phyloP scores from a whole-genome alignment of 2,888 invertebrate species.

The Cordylochernes scorpioides region DNA sequence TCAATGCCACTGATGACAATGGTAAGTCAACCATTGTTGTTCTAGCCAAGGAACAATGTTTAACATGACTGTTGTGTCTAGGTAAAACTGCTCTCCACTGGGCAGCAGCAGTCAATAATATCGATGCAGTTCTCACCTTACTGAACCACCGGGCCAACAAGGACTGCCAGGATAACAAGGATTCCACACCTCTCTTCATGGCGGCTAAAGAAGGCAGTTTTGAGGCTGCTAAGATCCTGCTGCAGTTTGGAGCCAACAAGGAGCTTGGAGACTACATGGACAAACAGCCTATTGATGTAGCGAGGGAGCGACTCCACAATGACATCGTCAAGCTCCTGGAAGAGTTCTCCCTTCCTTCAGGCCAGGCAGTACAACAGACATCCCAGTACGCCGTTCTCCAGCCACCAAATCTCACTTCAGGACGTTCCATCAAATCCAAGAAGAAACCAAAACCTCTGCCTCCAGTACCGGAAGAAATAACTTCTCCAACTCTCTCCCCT shows the following conservation, averaged over 20 bases:
- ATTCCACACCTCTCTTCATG: conserved; percentile 83
- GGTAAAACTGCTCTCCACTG: conserved; percentile 83
- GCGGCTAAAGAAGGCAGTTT: conserved; percentile 85
- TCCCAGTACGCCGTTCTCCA: too few species aligned
- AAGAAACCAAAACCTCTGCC: conserved; percentile 7
- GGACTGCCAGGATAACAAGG: conserved; percentile 89
- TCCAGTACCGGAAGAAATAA: conserved; percentile 4
- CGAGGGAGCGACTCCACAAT: conserved; percentile 64
- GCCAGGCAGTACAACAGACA: too few species aligned
- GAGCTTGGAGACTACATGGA: conserved; percentile 98
- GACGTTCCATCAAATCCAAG: conserved; percentile 6
- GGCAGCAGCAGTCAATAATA: conserved; percentile 90
- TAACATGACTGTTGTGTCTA: conserved; percentile 11
- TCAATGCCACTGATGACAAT: conserved; percentile 78
- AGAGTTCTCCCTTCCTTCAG: conserved; percentile 54
- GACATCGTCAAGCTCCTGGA: conserved; percentile 74
- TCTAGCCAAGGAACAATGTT: not conserved
- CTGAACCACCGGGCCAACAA: conserved; percentile 80
- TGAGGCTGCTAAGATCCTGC: conserved; percentile 62
- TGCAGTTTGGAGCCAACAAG: conserved; percentile 74
- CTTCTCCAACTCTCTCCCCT: too few species aligned
- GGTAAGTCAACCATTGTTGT: conserved; percentile 25
- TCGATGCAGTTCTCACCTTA: conserved; percentile 66
- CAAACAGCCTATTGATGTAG: conserved; percentile 68
- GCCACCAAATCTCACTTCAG: conserved; percentile 3